Evolutionary conservation across 2,888 invertebrate species (phyloP).

Genomic region (Leucozona laternaria): DNA sequence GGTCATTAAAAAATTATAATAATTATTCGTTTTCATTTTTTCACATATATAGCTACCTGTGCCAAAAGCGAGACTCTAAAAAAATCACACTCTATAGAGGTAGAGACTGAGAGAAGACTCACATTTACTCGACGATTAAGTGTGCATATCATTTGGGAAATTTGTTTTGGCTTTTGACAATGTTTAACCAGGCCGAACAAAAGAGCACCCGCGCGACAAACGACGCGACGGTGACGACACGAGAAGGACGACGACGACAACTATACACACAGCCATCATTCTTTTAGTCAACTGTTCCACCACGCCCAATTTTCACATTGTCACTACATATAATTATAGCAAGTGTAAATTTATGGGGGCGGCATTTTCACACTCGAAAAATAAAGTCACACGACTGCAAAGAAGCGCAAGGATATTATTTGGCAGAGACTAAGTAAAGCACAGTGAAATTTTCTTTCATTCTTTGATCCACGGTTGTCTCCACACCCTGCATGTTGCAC

Average conservation of each 20-base stretch:
- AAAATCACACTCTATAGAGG: neutral
- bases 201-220: conserved; percentile 18
- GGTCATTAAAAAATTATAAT: too few relatives aligned
- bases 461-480: neutral
- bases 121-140: conserved; percentile 43
- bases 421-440: conserved; percentile 13
- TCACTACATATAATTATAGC: neutral
- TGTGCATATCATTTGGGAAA: conserved; percentile 64
- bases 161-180: conserved; percentile 33
- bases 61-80: neutral
- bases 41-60: neutral
- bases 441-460: conserved; percentile 3
- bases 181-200: conserved; percentile 31
- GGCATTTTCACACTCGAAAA: conserved; percentile 8
- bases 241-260: neutral
- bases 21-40: too few relatives aligned
- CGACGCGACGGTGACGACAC: neutral
- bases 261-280: conserved; percentile 3
- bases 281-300: conserved; percentile 9
- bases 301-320: conserved; percentile 21
- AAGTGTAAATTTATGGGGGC: conserved; percentile 10
- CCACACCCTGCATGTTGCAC: neutral
- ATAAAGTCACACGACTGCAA: neutral
- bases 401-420: conserved; percentile 14
- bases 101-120: too few relatives aligned